Conservation (phyloP, 2,113 vertebrate genomes). For the Microtus oregoni region DNA sequence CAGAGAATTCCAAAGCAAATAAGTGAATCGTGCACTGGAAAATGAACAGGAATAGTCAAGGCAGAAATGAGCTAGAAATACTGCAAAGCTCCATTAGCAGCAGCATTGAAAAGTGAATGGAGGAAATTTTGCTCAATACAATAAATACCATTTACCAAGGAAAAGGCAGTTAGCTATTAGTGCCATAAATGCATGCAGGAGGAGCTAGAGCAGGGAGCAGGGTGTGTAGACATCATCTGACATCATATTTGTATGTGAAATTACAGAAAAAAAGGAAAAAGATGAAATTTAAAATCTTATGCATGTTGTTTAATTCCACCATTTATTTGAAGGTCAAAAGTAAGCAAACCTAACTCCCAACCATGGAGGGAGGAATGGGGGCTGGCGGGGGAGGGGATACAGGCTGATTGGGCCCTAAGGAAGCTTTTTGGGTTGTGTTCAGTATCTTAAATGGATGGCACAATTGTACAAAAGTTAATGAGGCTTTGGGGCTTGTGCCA, state of each 20-base stretch:
- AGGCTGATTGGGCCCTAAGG: background rate
- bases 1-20: background rate
- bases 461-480: background rate
- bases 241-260: background rate
- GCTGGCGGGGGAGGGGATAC: fast-evolving
- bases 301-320: background rate
- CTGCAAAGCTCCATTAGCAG: background rate
- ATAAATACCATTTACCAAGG: background rate
- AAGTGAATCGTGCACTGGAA: background rate
- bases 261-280: background rate
- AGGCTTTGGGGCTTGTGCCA: background rate
- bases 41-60: background rate
- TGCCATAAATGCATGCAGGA: background rate
- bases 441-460: background rate
- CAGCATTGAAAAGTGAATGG: background rate
- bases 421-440: background rate
- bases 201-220: background rate
- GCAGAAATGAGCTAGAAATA: background rate
- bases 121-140: background rate
- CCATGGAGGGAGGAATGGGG: background rate
- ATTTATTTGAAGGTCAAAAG: background rate
- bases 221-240: background rate
- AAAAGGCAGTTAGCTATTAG: background rate
- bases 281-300: background rate
- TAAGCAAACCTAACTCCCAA: background rate